Base-by-base conservation (phyloP, 2,113 vertebrate genomes). In the Mormyrus lacerda region DNA sequence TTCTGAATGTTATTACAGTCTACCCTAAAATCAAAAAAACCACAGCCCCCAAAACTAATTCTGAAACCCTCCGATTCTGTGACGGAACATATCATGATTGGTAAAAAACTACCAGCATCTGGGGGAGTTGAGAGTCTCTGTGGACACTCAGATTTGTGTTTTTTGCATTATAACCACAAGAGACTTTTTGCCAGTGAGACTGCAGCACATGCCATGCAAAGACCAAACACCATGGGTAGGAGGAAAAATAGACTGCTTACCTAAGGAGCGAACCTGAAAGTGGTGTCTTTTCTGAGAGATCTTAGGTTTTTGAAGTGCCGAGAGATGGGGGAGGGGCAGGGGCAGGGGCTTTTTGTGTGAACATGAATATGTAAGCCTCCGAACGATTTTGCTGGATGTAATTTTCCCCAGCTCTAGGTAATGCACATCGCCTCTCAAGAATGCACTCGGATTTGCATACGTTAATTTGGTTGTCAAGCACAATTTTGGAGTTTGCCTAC, bases 381-480 rank as follows among this genome's bases (percentile, higher is more conserved):
- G 7, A 15, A 53, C 31, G 50, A 53, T 88, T 35, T 69, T 82
- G 79, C 31, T 89, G 91, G 83, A 89, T 91, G 91, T 53, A 89
- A 92, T 92, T 91, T 93, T 85, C 65, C 87, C 53, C 91, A 85
- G 87, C 88, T 93, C 87, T 89, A 90, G 91, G 90, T 91, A 92
- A 90, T 55, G 79, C 83, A 90, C 90, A 91, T 89, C 89, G 87
- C 89, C 89, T 61, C 90, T 89, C 27, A 61, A 89, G 90, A 47
- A 91, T 39, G 61, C 87, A 48, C 50, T 61, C 21, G 39, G 88
- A 93, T 93, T 93, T 91, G 91, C 92, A 91, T 93, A 91, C 90
- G 90, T 90, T 93, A 93, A 93, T 93, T 93, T 91, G 91, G 85
- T 92, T 91, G 91, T 93, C 92, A 92, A 91, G 91, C 91, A 90